Base-by-base conservation (phyloP, 2,113 vertebrate species). In the Lates calcarifer region DNA sequence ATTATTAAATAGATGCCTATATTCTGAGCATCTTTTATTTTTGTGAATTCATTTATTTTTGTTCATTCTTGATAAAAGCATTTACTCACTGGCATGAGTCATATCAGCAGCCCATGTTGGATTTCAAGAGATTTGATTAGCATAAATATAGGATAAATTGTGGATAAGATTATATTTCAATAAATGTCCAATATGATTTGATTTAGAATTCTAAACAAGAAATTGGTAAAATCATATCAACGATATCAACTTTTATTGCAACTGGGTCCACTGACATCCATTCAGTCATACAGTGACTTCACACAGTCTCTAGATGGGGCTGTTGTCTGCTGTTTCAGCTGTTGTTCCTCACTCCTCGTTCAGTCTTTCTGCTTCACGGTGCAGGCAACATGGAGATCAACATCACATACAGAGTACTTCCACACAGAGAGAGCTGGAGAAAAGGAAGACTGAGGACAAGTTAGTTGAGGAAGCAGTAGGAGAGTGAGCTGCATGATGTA, bases 291-390 rank as follows among this genome's bases (percentile, higher is more conserved):
- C 57, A 77, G 43, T 88, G 60, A 45, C 63, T 31, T 2, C 4
- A n/a, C n/a, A 3, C 8, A 1, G 53, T 55, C 94, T 81, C 81
- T 94, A 94, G 95, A 89, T 94, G 94, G 90, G 56, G 93, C 91
- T 94, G 93, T 90, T 92, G 93, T 78, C 91, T 87, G 85, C 86
- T 18, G 31, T 66, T 91, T 71, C 8, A 66, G 45, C 70, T 12
- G 22, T n/a, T 61, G 17, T 56, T 56, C 26, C 24, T 77, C 56
- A 1, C 63, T 61, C 58, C 13, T 31, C 66, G 63, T 74, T 60
- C 24, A n/a, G 51, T 68, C 66, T 88, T 71, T 90, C 81, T 87
- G 74, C 74, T 73, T 56, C 71, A 66, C 83, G 26, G 79, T 76
- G 79, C 83, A 75, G 70, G 64, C 70, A 75, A 86, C 84, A 88